These are phyloP conservation scores for Heterohyrax brucei DNA, from an alignment of 2,797 vertebrate species.

Conservation along the genomic window DNA sequence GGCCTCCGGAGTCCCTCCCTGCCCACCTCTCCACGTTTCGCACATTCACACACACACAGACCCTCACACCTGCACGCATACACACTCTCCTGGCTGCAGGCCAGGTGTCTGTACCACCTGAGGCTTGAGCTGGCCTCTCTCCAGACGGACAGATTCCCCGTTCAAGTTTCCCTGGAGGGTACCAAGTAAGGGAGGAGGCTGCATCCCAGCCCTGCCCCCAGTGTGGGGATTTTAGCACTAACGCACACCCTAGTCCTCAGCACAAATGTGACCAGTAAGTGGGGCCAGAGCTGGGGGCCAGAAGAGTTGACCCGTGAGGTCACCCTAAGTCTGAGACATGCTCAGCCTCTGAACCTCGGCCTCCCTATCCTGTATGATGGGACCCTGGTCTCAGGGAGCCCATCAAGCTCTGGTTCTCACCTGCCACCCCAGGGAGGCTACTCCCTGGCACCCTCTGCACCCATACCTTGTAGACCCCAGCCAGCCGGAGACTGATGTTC, in stretches of 20 bases:
- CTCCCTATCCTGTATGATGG: not conserved
- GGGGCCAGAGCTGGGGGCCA: accelerated
- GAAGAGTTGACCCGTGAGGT: too few relatives aligned
- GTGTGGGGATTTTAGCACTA: accelerated
- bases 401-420: not conserved
- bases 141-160: not conserved
- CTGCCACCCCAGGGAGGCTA: not conserved
- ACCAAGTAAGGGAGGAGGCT: not conserved
- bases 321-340: too few relatives aligned
- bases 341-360: not conserved
- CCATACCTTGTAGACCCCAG: not conserved
- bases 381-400: not conserved
- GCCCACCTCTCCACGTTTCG: not conserved
- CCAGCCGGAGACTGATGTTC: not conserved
- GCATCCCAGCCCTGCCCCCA: accelerated
- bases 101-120: not conserved
- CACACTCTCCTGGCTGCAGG: not conserved
- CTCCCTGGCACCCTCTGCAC: not conserved
- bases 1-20: not conserved
- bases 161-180: not conserved
- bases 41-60: not conserved
- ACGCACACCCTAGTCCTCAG: accelerated
- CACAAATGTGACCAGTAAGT: not conserved
- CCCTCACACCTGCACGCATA: not conserved
- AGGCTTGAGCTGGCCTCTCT: not conserved